Percentiles rank a stretch among this genome's conserved stretches.
These are phyloP conservation scores for Sthenelais limicola DNA, from an alignment of 2,888 invertebrate genomes.

Conservation along the genomic window DNA sequence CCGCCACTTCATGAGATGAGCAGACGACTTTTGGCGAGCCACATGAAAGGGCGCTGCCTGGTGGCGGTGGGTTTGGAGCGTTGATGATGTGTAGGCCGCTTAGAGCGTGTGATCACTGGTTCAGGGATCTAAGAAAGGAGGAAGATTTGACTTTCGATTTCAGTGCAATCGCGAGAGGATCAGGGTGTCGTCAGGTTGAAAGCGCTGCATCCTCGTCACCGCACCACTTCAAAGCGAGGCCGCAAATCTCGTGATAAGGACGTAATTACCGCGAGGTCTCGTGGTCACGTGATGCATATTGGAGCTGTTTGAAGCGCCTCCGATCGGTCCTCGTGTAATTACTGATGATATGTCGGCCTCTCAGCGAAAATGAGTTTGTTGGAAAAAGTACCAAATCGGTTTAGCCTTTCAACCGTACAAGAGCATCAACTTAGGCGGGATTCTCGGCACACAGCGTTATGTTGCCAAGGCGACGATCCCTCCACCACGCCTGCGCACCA, in stretches of 20 bases:
- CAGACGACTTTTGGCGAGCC: conserved; percentile 21
- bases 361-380: conserved; percentile 36
- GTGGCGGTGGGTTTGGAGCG: conserved; percentile 12
- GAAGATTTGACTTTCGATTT: conserved; percentile 31
- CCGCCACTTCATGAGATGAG: conserved; percentile 31
- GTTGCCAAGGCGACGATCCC: conserved; percentile 37
- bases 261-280: conserved; percentile 37
- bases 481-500: conserved; percentile 18
- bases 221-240: conserved; percentile 29
- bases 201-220: conserved; percentile 19
- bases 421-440: conserved; percentile 32
- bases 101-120: conserved; percentile 4
- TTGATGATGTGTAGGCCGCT: conserved; percentile 37
- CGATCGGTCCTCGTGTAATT: conserved; percentile 28
- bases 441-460: conserved; percentile 24
- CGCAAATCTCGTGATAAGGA: conserved; percentile 34
- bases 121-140: background rate
- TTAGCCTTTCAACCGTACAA: conserved; percentile 26
- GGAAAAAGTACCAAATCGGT: conserved; percentile 34
- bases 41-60: conserved; percentile 35
- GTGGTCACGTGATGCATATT: conserved; percentile 12
- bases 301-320: conserved; percentile 25
- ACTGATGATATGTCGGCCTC: conserved; percentile 38
- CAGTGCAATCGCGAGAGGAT: conserved; percentile 30
- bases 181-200: conserved; percentile 35